These are phyloP conservation scores for Drosophila testacea DNA, from an alignment of 2,888 invertebrate genomes.

Conservation along the genomic window DNA sequence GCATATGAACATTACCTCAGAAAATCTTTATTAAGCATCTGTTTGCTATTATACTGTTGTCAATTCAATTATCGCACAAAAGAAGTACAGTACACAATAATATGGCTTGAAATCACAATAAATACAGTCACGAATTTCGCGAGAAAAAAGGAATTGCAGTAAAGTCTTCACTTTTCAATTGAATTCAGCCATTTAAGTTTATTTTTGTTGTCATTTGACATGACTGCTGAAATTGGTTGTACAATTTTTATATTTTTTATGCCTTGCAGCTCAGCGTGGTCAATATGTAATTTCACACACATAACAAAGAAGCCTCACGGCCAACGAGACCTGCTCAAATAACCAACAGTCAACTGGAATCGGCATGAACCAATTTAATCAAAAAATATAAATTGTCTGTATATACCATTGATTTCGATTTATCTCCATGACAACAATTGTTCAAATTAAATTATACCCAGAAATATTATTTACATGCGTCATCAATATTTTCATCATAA, in stretches of 20 bases:
- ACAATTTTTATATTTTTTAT: conserved; percentile 25
- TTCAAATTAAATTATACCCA: conserved; percentile 8
- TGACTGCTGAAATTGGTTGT: background rate
- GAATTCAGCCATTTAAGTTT: conserved; percentile 26
- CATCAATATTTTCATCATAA: background rate
- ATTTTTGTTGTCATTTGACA: conserved; percentile 35
- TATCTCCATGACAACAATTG: conserved; percentile 21
- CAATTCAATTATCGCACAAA: background rate
- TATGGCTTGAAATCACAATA: background rate
- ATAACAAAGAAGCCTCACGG: conserved; percentile 12
- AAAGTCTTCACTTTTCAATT: background rate
- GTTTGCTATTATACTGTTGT: too few species aligned
- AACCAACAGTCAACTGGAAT: background rate
- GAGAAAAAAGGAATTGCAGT: conserved; percentile 26
- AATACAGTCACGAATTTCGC: conserved; percentile 7
- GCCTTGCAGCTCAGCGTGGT: background rate
- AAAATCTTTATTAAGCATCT: too few species aligned
- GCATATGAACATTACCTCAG: too few species aligned
- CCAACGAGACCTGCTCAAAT: conserved; percentile 6
- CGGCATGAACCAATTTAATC: conserved; percentile 24
- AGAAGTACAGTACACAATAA: background rate
- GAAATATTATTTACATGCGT: conserved; percentile 18
- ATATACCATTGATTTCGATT: conserved; percentile 8
- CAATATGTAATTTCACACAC: conserved; percentile 1
- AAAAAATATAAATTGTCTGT: conserved; percentile 24